Percentiles rank a stretch among this genome's conserved stretches.
These are phyloP conservation scores for Nesoenas mayeri DNA, from an alignment of 2,113 vertebrate genomes.

Conservation along the genomic window DNA sequence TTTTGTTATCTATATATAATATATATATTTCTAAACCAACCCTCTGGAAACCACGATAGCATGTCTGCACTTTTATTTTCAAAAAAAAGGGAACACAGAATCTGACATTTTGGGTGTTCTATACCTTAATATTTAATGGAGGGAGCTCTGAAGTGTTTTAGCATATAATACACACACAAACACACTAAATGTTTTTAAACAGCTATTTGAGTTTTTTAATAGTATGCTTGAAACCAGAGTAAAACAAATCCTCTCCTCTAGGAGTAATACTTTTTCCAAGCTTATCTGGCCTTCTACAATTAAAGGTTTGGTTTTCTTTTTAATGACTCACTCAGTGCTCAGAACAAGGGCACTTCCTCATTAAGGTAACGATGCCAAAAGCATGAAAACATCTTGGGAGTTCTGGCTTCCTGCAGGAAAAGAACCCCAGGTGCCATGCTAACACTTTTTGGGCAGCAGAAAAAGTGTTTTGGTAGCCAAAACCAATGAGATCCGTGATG, in stretches of 20 bases:
- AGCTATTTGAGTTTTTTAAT: conserved; percentile 58
- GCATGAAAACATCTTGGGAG: conserved; percentile 19
- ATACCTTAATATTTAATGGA: conserved; percentile 61
- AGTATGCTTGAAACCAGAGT: conserved; percentile 35
- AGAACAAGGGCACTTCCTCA: conserved; percentile 67
- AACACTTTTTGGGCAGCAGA: conserved; percentile 34
- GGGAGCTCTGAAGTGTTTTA: conserved; percentile 72
- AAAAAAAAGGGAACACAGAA: conserved; percentile 51
- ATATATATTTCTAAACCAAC: conserved; percentile 70
- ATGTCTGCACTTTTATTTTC: conserved; percentile 71
- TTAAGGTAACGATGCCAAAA: conserved; percentile 52
- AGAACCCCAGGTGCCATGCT: conserved; percentile 15
- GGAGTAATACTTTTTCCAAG: conserved; percentile 31
- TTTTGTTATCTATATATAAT: conserved; percentile 68
- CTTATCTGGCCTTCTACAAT: conserved; percentile 55
- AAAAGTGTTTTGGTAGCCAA: conserved; percentile 56
- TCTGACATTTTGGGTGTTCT: conserved; percentile 54
- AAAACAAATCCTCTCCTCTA: conserved; percentile 22
- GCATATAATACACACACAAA: conserved; percentile 43
- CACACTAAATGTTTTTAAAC: conserved; percentile 71
- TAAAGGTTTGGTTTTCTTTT: not conserved
- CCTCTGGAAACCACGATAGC: conserved; percentile 56
- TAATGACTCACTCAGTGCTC: conserved; percentile 72
- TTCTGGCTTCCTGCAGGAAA: conserved; percentile 43
- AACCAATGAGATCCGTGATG: conserved; percentile 6